Base-by-base conservation (phyloP, 2,888 invertebrate species). In the Cephus nigrinus region DNA sequence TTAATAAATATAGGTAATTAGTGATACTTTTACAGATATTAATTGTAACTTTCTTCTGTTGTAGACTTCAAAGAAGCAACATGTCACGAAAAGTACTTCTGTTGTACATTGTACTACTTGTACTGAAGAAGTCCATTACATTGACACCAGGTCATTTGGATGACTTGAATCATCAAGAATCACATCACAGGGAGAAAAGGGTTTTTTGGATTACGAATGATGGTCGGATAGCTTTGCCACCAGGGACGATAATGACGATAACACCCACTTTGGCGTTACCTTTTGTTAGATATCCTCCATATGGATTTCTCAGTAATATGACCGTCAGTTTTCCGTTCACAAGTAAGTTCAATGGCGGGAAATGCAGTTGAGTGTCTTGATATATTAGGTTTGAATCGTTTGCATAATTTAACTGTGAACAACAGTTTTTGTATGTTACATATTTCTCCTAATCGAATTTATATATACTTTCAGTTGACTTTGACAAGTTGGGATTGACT, bases 161-260 rank as follows among this genome's bases (percentile, higher is more conserved):
- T 32, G 78, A 73, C 12, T 79, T 82, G 15, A 74, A 79, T 2
- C 77, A 80, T 32, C 76, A 78, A n/a, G 75, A 87, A 78, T 86
- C 90, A 3, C 96, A 96, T 92, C 96, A 96, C 69, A 93, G 97
- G 80, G 96, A 96, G 90, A 97, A 97, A 90, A 94, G 97, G 87
- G 93, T 97, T 85, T 93, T 97, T 72, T 97, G 97, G 97, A 94
- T 97, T 82, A 97, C 97, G 12, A 95, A 96, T 82, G 97, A 97
- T 90, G 97, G 97, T 1, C 93, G 97, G 11, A 92, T 97, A 86
- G 97, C 97, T 0, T 89, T 97, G 83, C 97, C 97, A 1, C 97
- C 97, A 0, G 97, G 97, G 72, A 97, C 97, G 0, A 93, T 95
- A 3, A 93, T 97, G 92, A 94, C 95, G 35, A 95, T 97, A 84